Base-by-base conservation (phyloP, 1,140 invertebrate species). In the Macrostomum lignano region DNA sequence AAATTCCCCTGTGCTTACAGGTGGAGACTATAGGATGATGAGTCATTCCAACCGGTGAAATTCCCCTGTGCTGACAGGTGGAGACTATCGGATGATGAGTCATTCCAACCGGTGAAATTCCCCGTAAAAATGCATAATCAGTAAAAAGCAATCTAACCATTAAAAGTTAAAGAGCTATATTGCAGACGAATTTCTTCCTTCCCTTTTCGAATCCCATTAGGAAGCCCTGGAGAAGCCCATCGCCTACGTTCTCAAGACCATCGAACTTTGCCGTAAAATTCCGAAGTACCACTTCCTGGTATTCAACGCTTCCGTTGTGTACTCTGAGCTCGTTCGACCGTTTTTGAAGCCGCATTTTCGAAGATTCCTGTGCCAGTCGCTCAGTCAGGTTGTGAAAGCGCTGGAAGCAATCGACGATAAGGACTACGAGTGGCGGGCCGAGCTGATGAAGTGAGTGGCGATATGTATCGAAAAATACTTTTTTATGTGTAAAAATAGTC, bases 301-400 rank as follows among this genome's bases (percentile, higher is more conserved):
- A 9, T 58, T 56, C 43, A 56, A 58, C 44, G 50, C 51, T 0
- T 56, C 55, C 5, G 46, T 56, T n/a, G 42, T 55, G 10, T 58
- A 55, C 41, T 58, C 51, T 51, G 44, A 52, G 35, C 49, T 54
- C 31, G 51, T 48, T 36, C 45, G 52, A 2, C 46, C 47, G 17
- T 58, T 55, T 31, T 36, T 56, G 15, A 53, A 53, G 40, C 45
- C 44, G 7, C 44, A 42, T 25, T 55, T 43, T 36, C 38, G 45
- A 10, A 45, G 49, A 36, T 49, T 45, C 32, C 37, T 58, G 5
- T 48, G 47, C 5, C 36, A 41, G 2, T 48, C 46, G 38, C 37
- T 58, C 11, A 46, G 50, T 33, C 45, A 51, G 32, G 44, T 58
- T 3, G 51, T 52, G 7, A 49, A 52, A 38, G 48, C 52, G 24